These are phyloP conservation scores for Tarsius wallacei DNA, from an alignment of 2,797 vertebrate species.

Conservation along the genomic window DNA sequence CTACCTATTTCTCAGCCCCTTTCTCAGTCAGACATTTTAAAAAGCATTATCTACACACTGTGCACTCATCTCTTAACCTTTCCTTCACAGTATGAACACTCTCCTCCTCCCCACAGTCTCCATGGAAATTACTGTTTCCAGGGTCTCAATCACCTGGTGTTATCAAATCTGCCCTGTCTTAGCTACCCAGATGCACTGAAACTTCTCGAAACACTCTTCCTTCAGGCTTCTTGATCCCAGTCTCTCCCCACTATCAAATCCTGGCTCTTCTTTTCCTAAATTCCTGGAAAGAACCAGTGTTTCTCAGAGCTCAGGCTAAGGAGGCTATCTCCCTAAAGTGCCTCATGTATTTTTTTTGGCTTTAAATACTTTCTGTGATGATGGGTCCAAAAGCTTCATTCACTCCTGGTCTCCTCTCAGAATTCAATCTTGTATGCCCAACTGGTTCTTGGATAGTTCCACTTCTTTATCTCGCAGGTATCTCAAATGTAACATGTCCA, in stretches of 20 bases:
- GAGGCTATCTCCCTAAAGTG: no score
- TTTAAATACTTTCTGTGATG: background rate
- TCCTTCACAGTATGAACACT: background rate
- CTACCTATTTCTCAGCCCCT: background rate
- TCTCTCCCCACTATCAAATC: background rate
- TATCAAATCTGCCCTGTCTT: background rate
- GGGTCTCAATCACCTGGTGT: background rate
- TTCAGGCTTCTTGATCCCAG: background rate
- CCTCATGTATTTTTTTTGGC: no score
- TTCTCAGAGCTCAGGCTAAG: background rate
- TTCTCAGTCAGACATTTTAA: background rate
- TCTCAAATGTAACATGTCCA: background rate
- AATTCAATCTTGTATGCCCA: background rate
- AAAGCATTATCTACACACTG: background rate
- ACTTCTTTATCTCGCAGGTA: background rate
- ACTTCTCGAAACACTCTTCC: background rate
- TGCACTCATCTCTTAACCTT: background rate
- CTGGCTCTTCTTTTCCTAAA: background rate
- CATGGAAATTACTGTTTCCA: background rate
- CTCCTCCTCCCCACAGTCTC: background rate
- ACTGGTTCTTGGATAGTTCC: background rate
- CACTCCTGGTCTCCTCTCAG: background rate
- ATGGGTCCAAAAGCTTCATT: no score
- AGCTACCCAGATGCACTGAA: background rate
- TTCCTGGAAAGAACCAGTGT: background rate